phyloP scores from a whole-genome alignment of 2,113 vertebrate species.

The Nothobranchius kuhntae region DNA sequence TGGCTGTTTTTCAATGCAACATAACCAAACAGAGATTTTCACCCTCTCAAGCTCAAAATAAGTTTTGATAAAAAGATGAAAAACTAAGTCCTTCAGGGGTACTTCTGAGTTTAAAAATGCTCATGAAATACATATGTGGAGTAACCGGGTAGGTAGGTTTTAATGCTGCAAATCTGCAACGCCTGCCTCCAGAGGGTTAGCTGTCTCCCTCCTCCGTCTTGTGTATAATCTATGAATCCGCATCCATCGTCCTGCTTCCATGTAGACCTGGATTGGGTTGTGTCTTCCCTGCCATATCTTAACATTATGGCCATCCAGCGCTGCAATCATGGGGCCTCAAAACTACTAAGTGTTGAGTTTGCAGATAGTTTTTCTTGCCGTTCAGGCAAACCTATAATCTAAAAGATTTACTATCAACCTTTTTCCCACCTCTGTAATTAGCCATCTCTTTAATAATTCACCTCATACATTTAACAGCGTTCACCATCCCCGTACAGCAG shows the following conservation, averaged over 20 bases:
- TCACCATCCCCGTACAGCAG: constrained; percentile 73
- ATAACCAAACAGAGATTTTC: too few relatives aligned
- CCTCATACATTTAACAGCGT: constrained; percentile 72
- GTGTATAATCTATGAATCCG: too few relatives aligned
- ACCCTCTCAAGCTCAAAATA: too few relatives aligned
- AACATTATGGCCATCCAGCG: constrained; percentile 44
- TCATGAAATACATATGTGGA: too few relatives aligned
- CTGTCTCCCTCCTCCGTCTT: too few relatives aligned
- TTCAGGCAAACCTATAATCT: constrained; percentile 75
- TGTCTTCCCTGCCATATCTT: constrained; percentile 48
- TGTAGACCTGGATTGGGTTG: constrained; percentile 1
- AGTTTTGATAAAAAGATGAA: too few relatives aligned
- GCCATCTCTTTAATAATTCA: constrained; percentile 77
- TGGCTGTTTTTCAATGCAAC: too few relatives aligned
- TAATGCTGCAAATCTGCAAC: too few relatives aligned
- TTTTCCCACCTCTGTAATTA: constrained; percentile 72
- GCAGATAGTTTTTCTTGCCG: constrained; percentile 68
- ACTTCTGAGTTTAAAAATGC: too few relatives aligned
- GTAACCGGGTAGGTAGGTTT: too few relatives aligned
- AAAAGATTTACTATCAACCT: constrained; percentile 69
- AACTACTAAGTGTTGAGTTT: constrained; percentile 60
- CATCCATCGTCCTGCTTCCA: constrained; percentile 28
- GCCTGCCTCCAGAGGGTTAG: too few relatives aligned
- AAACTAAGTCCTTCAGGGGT: too few relatives aligned
- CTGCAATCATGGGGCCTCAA: constrained; percentile 52